Conservation (phyloP, 2,113 vertebrate species). For the Lathamus discolor region DNA sequence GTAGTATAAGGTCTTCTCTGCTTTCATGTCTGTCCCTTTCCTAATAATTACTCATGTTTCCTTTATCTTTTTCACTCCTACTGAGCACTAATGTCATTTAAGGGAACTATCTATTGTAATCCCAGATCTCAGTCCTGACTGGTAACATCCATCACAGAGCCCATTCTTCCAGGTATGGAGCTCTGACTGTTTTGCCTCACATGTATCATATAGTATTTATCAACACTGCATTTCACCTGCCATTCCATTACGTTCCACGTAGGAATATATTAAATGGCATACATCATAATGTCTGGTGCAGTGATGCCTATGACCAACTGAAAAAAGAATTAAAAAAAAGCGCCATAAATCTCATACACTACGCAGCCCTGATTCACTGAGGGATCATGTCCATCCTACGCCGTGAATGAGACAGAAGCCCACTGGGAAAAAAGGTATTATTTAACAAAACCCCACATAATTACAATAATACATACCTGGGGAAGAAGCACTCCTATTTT, state of each 20-base stretch:
- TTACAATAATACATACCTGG: neutral
- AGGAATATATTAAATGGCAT: neutral
- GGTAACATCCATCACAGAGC: neutral
- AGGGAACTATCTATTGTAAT: neutral
- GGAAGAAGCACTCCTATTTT: neutral
- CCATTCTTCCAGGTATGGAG: neutral
- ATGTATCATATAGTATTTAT: neutral
- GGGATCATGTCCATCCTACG: neutral
- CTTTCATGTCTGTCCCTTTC: neutral
- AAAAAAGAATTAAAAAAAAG: neutral
- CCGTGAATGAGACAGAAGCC: neutral
- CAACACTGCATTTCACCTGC: neutral
- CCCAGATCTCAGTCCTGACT: neutral
- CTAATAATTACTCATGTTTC: neutral
- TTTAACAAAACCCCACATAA: neutral
- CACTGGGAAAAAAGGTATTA: neutral
- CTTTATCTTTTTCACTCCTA: neutral
- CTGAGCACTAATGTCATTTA: neutral
- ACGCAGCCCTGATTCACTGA: neutral
- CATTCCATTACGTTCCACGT: neutral
- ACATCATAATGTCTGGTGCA: neutral
- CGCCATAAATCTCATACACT: neutral
- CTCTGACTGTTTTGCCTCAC: neutral
- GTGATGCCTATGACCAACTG: neutral
- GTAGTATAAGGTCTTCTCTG: neutral